A percentile compares a stretch with the other conserved stretches of the same genome.
Conservation (phyloP, 2,888 invertebrate genomes). For the Cepaea hortensis region DNA sequence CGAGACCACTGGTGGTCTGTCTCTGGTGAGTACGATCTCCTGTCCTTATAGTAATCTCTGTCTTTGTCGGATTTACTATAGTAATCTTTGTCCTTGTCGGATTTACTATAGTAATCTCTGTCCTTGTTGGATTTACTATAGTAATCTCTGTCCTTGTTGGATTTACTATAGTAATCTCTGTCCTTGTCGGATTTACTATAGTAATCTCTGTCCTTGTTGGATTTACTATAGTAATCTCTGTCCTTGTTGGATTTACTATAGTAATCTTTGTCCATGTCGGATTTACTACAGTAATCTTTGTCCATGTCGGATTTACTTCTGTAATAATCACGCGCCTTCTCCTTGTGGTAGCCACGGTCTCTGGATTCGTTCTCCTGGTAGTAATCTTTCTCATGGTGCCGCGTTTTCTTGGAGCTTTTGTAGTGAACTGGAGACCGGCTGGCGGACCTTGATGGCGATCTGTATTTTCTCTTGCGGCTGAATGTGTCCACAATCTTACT, state of each 20-base stretch:
- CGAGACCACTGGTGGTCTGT: constrained; percentile 61
- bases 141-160: constrained; percentile 34
- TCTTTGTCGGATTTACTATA: too few relatives aligned
- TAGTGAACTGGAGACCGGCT: constrained; percentile 58
- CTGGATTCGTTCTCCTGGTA: constrained; percentile 43
- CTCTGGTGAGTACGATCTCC: constrained; percentile 55
- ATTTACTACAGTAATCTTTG: constrained; percentile 20
- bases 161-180: constrained; percentile 36
- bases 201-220: constrained; percentile 49
- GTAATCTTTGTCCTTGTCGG: constrained; percentile 42
- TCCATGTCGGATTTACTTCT: background rate
- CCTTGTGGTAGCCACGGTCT: constrained; percentile 40
- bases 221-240: constrained; percentile 18
- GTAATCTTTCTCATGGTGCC: constrained; percentile 47
- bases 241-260: background rate
- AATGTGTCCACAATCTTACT: constrained; percentile 58
- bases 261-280: constrained; percentile 47
- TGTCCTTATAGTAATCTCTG: constrained; percentile 34
- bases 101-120: constrained; percentile 49
- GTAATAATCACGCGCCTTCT: constrained; percentile 43
- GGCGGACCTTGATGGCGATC: constrained; percentile 56
- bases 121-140: constrained; percentile 30
- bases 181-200: constrained; percentile 42
- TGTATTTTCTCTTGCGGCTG: constrained; percentile 55
- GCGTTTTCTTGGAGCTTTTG: constrained; percentile 47